Evolutionary conservation across 2,113 vertebrate species (phyloP), one percentile per base, ranked within the genome.

Genomic region (Mus musculus): DNA sequence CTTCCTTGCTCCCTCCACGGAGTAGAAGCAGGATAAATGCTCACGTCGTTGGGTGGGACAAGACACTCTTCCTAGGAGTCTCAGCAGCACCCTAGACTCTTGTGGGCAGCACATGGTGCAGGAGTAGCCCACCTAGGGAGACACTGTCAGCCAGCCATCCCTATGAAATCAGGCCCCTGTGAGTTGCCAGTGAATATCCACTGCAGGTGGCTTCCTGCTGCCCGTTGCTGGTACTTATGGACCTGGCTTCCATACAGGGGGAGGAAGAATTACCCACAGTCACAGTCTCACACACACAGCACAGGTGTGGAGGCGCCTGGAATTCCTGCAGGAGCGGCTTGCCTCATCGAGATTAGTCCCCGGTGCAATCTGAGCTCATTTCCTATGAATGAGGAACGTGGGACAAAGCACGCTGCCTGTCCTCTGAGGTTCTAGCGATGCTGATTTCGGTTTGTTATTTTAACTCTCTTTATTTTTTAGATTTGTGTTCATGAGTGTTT

Each of bases 1-100:
- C 49, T 4, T 0, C 33, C 0, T 0, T 1, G 2, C 0, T 7
- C 42, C 33, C 19, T 9, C 1, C 22, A 1, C 0, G 4, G 65
- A 42, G 20, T 36, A 7, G 69, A 17, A 42, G 14, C 22, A 20
- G 17, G 20, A 26, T 17, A 6, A 4, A 13, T 19, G 46, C 16
- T 2, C 1, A 0, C 1, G 0, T 7, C 13, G 84, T 16, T 5
- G 56, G 59, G 52, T 26, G 33, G 49, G 77, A 9, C 16, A 16
- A 36, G 54, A 26, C 4, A 28, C 52, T 24, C 16, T 46, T 59
- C 80, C 1, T 0, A 59, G 19, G n/a, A 28, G n/a, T 16, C 19
- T 56, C 33, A 10, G 36, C 36, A 17, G 75, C 67, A 52, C 19
- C 81, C 12, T 17, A 10, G 78, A 59, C 2, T 65, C 30, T n/a